Conservation (phyloP, 2,797 vertebrate species). For the Galago senegalensis region DNA sequence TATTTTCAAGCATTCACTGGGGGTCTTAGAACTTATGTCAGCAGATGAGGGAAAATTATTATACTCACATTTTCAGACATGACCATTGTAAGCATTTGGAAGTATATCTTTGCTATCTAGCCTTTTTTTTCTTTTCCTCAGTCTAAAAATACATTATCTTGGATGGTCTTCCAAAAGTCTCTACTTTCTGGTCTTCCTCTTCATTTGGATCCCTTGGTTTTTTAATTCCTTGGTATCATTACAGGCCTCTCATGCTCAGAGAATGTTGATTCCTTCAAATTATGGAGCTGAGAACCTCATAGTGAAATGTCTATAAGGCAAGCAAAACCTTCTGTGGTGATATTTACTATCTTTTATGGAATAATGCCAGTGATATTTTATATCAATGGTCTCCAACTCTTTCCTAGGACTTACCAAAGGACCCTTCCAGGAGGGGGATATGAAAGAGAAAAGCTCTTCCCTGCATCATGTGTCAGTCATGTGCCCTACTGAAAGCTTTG, state of each 20-base stretch:
- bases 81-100: neutral
- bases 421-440: neutral
- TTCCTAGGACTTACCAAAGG: neutral
- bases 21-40: neutral
- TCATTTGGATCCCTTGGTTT: neutral
- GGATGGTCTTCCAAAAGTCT: neutral
- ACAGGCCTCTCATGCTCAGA: neutral
- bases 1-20: neutral
- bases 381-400: neutral
- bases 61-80: neutral
- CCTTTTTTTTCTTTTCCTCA: conserved; percentile 10
- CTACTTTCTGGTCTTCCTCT: neutral
- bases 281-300: neutral
- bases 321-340: neutral
- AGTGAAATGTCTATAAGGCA: neutral
- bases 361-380: neutral
- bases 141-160: neutral
- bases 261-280: neutral
- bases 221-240: neutral
- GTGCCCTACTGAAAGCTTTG: neutral
- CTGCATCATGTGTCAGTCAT: neutral
- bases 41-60: neutral
- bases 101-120: neutral
- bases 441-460: neutral
- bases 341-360: neutral